A percentile compares a stretch with the other conserved stretches of the same genome.
These are phyloP conservation scores for Megalopta genalis DNA, from an alignment of 1,140 invertebrate genomes.

Conservation along the genomic window DNA sequence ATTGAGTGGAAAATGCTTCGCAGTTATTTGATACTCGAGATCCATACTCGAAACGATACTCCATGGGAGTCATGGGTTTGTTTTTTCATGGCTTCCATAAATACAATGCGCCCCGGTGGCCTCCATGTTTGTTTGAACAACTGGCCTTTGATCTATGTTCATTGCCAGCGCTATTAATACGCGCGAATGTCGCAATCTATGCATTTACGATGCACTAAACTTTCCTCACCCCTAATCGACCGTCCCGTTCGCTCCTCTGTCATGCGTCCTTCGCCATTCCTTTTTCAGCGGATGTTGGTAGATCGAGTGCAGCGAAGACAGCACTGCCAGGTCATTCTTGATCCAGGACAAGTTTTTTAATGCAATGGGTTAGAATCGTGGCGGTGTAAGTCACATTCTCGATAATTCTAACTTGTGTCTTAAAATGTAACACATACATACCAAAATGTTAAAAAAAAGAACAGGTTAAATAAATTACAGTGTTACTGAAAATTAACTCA, in stretches of 20 bases:
- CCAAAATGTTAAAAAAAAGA: too few species aligned
- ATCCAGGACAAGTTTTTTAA: too few species aligned
- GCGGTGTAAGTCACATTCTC: too few species aligned
- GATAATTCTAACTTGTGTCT: too few species aligned
- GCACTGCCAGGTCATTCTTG: too few species aligned
- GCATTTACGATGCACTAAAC: slow-evolving; percentile 70
- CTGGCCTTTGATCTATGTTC: slow-evolving; percentile 47
- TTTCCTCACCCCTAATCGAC: slow-evolving; percentile 66
- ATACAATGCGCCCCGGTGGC: slow-evolving; percentile 25
- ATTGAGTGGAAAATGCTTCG: neutral
- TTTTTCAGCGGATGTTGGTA: too few species aligned
- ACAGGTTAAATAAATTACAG: too few species aligned
- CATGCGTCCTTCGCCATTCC: too few species aligned
- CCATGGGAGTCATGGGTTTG: slow-evolving; percentile 43
- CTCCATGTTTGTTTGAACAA: slow-evolving; percentile 60
- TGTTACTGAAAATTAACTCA: too few species aligned
- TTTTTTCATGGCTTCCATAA: slow-evolving; percentile 50
- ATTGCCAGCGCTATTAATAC: slow-evolving; percentile 70
- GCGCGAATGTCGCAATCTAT: slow-evolving; percentile 66
- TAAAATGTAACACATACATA: too few species aligned
- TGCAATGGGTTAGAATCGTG: too few species aligned
- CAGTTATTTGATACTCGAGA: slow-evolving; percentile 31
- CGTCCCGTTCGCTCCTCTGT: neutral
- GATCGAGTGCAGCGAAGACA: too few species aligned
- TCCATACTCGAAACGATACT: slow-evolving; percentile 47